Evolutionary conservation across 2,113 vertebrate genomes (phyloP).

Genomic region (Mastomys coucha): DNA sequence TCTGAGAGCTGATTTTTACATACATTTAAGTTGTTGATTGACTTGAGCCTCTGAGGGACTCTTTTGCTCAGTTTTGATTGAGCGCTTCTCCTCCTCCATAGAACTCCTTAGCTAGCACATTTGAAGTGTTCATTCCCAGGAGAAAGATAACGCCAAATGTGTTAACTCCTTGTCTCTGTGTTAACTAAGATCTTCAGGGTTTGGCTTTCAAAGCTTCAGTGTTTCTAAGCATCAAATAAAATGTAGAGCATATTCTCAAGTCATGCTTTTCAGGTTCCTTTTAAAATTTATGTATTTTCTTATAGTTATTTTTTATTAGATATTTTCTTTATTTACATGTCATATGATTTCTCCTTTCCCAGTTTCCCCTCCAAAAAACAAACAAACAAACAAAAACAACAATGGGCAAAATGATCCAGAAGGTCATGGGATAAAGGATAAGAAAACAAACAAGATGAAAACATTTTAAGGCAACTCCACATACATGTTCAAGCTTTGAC

Average conservation of each 20-base stretch:
- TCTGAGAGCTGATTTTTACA: constrained; percentile 11
- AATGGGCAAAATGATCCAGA: neutral
- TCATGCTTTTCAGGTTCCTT: neutral
- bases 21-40: constrained; percentile 50
- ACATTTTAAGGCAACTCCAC: neutral
- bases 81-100: constrained; percentile 34
- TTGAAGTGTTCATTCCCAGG: constrained; percentile 21
- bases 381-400: no score
- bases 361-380: no score
- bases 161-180: constrained; percentile 36
- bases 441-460: neutral
- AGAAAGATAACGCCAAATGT: constrained; percentile 24
- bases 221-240: neutral
- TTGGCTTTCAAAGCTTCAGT: neutral
- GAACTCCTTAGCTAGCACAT: constrained; percentile 3
- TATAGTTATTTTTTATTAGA: no score
- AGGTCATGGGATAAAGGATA: neutral
- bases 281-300: neutral
- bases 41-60: neutral
- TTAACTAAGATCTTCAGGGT: neutral
- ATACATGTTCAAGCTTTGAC: neutral
- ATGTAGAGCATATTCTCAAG: no score
- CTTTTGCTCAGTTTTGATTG: constrained; percentile 37
- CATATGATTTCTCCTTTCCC: no score
- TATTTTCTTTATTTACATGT: no score